Conservation (phyloP, 1,140 invertebrate species). For the Euborellia annulipes region DNA sequence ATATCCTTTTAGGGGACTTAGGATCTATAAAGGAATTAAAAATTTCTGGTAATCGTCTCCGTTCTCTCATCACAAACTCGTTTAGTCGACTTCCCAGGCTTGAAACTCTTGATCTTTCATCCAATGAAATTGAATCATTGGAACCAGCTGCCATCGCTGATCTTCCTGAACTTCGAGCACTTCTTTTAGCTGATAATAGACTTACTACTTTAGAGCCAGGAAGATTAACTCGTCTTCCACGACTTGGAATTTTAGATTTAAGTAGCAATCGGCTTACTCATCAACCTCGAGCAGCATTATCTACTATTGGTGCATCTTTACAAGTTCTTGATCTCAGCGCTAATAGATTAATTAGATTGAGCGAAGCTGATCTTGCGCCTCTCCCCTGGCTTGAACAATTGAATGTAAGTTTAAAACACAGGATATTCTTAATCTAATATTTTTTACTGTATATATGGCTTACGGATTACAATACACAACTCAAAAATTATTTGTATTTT, state of each 20-base stretch:
- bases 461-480: conserved; percentile 6
- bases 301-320: conserved; percentile 13
- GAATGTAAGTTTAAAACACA: conserved; percentile 33
- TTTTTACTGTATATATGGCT: neutral
- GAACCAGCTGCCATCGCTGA: conserved; percentile 58
- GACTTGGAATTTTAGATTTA: conserved; percentile 64
- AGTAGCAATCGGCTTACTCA: conserved; percentile 24
- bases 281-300: no score
- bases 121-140: conserved; percentile 63
- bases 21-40: conserved; percentile 46
- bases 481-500: no score
- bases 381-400: conserved; percentile 75
- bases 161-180: conserved; percentile 55
- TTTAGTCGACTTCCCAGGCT: conserved; percentile 55
- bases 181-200: conserved; percentile 61
- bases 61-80: conserved; percentile 47
- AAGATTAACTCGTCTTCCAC: conserved; percentile 61
- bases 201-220: conserved; percentile 41
- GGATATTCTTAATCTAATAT: neutral
- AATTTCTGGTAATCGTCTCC: conserved; percentile 57
- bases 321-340: conserved; percentile 26
- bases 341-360: conserved; percentile 55
- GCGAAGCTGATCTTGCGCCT: conserved; percentile 38
- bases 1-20: conserved; percentile 19
- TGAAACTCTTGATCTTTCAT: conserved; percentile 56